Conservation (phyloP, 2,113 vertebrate species). For the Neolamprologus falcicula region DNA sequence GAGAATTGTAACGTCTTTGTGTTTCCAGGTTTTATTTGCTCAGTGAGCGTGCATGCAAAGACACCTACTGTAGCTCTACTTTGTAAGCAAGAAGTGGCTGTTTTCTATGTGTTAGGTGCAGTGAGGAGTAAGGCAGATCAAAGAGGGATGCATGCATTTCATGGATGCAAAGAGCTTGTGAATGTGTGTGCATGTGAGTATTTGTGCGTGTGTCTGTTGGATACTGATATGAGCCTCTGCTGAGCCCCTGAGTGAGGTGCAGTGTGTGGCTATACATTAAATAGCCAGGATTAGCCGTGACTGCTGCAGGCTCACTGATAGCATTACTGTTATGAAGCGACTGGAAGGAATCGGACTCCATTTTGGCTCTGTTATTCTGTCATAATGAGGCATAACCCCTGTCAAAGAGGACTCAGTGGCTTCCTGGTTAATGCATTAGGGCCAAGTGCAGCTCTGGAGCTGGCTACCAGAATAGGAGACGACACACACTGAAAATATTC, state of each 20-base stretch:
- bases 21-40: not conserved
- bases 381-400: conserved; percentile 56
- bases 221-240: conserved; percentile 32
- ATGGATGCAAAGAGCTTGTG: not conserved
- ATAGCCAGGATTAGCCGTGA: conserved; percentile 47
- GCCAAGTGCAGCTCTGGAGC: not conserved
- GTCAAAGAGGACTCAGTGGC: conserved; percentile 17
- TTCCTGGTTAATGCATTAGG: conserved; percentile 28
- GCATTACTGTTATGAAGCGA: conserved; percentile 41
- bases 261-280: conserved; percentile 56
- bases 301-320: conserved; percentile 48
- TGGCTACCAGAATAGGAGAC: not conserved
- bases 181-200: not conserved
- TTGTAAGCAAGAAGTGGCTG: not conserved
- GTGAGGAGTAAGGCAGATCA: not conserved
- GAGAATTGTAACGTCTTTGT: not conserved
- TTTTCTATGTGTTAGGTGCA: not conserved
- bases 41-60: not conserved
- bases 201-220: conserved; percentile 8
- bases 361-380: conserved; percentile 47
- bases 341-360: conserved; percentile 39
- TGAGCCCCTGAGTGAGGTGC: conserved; percentile 40
- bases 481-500: not conserved
- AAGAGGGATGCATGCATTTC: conserved; percentile 11
- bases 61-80: not conserved